Evolutionary conservation across 2,888 invertebrate species (phyloP).

Genomic region (Drosophila rubida): DNA sequence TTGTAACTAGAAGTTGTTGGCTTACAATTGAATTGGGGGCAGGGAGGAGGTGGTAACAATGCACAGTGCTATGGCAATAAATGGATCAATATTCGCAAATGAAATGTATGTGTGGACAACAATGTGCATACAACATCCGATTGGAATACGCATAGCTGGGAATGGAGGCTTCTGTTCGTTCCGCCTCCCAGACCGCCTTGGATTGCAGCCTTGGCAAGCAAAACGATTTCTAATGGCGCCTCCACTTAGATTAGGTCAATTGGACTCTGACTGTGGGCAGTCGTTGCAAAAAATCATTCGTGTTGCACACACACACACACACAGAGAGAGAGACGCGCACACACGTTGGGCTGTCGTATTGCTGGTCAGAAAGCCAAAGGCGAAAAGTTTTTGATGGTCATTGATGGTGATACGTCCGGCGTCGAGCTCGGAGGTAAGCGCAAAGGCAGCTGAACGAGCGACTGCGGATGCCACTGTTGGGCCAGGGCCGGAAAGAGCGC

Average conservation of each 20-base stretch:
- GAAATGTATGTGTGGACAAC: no score
- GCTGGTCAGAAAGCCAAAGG: slow-evolving; percentile 60
- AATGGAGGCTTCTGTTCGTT: slow-evolving; percentile 13
- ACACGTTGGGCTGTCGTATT: not conserved
- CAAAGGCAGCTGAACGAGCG: slow-evolving; percentile 4
- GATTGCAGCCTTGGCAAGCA: slow-evolving; percentile 55
- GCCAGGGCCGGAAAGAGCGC: not conserved
- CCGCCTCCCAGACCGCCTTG: slow-evolving; percentile 29
- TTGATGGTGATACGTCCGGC: slow-evolving; percentile 71
- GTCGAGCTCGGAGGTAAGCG: slow-evolving; percentile 39
- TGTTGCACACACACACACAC: slow-evolving; percentile 20
- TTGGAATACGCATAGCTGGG: not conserved
- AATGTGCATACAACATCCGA: no score
- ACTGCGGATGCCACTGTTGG: slow-evolving; percentile 17
- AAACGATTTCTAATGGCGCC: slow-evolving; percentile 78
- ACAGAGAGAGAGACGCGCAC: not conserved
- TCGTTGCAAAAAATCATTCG: slow-evolving; percentile 54
- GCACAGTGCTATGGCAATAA: slow-evolving; percentile 11
- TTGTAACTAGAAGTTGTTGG: not conserved
- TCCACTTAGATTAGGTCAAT: slow-evolving; percentile 77
- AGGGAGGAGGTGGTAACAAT: not conserved
- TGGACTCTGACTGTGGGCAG: slow-evolving; percentile 55
- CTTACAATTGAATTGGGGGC: not conserved
- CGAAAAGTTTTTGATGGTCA: slow-evolving; percentile 68
- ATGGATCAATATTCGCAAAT: slow-evolving; percentile 33